A percentile compares a stretch with the other conserved stretches of the same genome.
phyloP scores from a whole-genome alignment of 2,888 invertebrate genomes.

The Morinoia aosen region DNA sequence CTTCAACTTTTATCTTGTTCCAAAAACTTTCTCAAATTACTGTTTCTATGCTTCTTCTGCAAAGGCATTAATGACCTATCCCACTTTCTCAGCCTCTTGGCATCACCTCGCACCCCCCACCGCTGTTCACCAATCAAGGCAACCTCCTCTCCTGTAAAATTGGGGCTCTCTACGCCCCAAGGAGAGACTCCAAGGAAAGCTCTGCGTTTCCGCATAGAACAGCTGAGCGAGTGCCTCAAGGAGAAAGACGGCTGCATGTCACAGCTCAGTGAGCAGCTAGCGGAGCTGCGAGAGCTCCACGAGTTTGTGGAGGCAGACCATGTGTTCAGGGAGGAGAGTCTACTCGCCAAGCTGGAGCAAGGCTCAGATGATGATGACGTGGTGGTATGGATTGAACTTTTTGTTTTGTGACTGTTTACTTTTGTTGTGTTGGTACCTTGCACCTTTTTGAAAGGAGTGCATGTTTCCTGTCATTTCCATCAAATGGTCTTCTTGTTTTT shows the following conservation, averaged over 20 bases:
- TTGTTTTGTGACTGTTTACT: not conserved
- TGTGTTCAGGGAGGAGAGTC: constrained; percentile 57
- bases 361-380: not conserved
- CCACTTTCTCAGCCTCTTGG: not conserved
- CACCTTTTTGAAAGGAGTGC: too few relatives aligned
- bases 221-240: constrained; percentile 53
- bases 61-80: not conserved
- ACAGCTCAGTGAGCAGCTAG: constrained; percentile 50
- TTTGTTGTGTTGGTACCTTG: too few relatives aligned
- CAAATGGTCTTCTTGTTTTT: too few relatives aligned
- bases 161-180: not conserved
- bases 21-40: too few relatives aligned
- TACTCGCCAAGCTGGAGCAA: constrained; percentile 28
- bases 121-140: not conserved
- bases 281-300: constrained; percentile 52
- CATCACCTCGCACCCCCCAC: not conserved
- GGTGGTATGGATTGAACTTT: not conserved
- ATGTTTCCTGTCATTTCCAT: too few relatives aligned
- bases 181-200: constrained; percentile 52
- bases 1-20: too few relatives aligned
- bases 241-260: constrained; percentile 34
- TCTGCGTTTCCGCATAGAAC: constrained; percentile 16
- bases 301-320: constrained; percentile 57
- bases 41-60: too few relatives aligned
- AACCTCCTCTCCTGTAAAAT: not conserved